These are phyloP conservation scores for Geotrypetes seraphini DNA, from an alignment of 2,797 vertebrate species.

Conservation along the genomic window DNA sequence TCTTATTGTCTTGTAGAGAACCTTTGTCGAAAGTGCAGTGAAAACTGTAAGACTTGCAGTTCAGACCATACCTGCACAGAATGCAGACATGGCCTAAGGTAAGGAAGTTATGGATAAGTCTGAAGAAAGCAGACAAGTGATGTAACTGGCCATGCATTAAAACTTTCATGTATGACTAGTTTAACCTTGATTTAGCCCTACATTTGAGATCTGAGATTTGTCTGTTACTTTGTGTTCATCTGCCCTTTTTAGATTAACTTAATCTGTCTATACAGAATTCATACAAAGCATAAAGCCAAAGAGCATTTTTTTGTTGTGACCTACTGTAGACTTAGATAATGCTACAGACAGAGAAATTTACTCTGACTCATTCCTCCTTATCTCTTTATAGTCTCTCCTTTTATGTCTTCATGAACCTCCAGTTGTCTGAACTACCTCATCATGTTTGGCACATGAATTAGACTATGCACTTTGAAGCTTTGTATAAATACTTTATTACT, in stretches of 20 bases:
- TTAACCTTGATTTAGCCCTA: constrained; percentile 6
- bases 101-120: constrained; percentile 26
- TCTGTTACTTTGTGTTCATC: neutral
- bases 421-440: constrained; percentile 25
- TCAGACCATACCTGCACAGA: constrained; percentile 78
- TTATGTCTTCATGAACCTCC: constrained; percentile 12
- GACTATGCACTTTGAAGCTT: no score
- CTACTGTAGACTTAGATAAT: constrained; percentile 9
- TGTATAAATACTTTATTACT: no score
- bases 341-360: constrained; percentile 11
- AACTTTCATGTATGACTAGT: neutral
- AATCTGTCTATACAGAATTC: constrained; percentile 6
- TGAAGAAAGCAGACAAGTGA: neutral
- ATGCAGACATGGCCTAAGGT: constrained; percentile 89
- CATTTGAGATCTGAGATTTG: no score
- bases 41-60: constrained; percentile 85
- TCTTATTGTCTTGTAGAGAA: constrained; percentile 57
- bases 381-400: constrained; percentile 29
- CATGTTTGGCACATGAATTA: no score
- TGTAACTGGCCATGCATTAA: neutral
- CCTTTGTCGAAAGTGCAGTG: constrained; percentile 81
- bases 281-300: constrained; percentile 4
- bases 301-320: constrained; percentile 12
- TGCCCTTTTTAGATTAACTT: constrained; percentile 12
- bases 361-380: constrained; percentile 23